These are phyloP conservation scores for Phataginus tricuspis DNA, from an alignment of 2,797 vertebrate species.

Conservation along the genomic window DNA sequence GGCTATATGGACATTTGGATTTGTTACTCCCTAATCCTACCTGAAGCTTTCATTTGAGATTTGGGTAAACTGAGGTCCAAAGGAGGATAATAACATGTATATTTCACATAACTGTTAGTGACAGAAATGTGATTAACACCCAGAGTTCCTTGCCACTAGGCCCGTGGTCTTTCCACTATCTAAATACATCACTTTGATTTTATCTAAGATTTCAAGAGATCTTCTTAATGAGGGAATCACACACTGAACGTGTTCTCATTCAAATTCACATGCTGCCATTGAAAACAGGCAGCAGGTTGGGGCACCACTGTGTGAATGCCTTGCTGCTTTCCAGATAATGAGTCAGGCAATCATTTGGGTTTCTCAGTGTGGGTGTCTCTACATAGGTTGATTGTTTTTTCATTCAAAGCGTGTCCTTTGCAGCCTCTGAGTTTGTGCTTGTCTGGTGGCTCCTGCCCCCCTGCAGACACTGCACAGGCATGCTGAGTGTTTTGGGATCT, in stretches of 20 bases:
- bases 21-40: background rate
- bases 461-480: background rate
- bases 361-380: conserved; percentile 78
- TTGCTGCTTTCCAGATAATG: conserved; percentile 44
- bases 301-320: conserved; percentile 51
- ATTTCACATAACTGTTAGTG: background rate
- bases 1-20: background rate
- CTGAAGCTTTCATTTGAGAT: background rate
- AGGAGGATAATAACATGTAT: background rate
- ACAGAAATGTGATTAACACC: background rate
- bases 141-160: background rate
- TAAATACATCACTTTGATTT: background rate
- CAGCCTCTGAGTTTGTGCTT: conserved; percentile 59
- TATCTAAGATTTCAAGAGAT: background rate
- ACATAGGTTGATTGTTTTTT: conserved; percentile 69
- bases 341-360: conserved; percentile 68
- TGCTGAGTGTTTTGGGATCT: background rate
- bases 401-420: conserved; percentile 81
- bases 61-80: background rate
- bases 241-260: background rate
- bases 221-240: background rate
- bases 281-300: background rate
- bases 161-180: background rate
- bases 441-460: conserved; percentile 57
- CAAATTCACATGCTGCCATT: background rate